Conservation (phyloP, 2,113 vertebrate species). For the Cnemophilus loriae region DNA sequence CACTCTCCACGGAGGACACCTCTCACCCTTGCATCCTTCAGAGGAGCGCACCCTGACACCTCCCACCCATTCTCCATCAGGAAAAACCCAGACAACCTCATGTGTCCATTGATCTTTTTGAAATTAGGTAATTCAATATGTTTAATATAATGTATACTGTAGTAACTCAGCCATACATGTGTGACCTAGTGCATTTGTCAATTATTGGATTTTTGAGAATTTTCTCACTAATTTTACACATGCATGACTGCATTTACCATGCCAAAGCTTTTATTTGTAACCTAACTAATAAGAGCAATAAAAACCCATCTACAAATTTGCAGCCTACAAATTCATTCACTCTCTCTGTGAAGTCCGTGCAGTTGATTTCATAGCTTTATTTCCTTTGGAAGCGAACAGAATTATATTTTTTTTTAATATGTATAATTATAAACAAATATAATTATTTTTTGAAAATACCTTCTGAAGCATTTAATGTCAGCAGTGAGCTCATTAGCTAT, state of each 20-base stretch:
- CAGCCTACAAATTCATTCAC: not conserved
- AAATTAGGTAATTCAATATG: not conserved
- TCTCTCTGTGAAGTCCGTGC: not conserved
- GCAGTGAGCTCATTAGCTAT: not conserved
- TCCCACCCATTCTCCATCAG: not conserved
- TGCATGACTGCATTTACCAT: not conserved
- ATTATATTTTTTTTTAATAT: not conserved
- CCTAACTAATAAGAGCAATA: not conserved
- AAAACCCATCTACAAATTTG: not conserved
- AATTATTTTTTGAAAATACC: not conserved
- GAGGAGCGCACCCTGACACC: not conserved
- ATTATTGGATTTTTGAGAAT: not conserved
- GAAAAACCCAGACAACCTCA: accelerated
- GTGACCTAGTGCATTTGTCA: not conserved
- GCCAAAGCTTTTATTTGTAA: not conserved
- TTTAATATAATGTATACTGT: not conserved
- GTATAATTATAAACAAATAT: not conserved
- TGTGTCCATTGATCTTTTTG: not conserved
- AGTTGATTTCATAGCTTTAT: not conserved
- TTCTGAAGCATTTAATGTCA: not conserved
- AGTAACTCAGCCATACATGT: not conserved
- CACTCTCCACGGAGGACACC: not conserved
- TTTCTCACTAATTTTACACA: not conserved
- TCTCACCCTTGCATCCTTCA: not conserved
- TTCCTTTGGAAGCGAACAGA: not conserved